phyloP scores from a whole-genome alignment of 1,140 invertebrate genomes.

The Hyles euphorbiae region DNA sequence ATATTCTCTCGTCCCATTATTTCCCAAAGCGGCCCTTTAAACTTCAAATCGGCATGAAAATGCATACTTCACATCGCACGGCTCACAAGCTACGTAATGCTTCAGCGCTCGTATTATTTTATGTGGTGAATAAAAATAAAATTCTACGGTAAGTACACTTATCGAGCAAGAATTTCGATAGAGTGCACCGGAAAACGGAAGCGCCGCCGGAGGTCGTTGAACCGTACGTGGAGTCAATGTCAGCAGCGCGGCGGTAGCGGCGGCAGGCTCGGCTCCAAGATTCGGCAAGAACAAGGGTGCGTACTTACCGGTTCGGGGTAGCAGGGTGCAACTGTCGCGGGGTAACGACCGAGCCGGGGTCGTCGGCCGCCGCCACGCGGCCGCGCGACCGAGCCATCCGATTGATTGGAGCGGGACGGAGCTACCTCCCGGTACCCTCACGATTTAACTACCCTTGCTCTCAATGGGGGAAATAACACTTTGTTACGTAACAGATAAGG shows the following conservation, averaged over 20 bases:
- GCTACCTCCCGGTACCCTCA: conserved; percentile 54
- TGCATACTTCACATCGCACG: no score
- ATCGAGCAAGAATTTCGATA: conserved; percentile 35
- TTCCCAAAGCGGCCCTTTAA: no score
- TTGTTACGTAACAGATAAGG: conserved; percentile 50
- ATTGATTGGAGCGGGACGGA: conserved; percentile 67
- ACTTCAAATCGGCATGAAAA: no score
- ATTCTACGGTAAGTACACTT: conserved; percentile 17
- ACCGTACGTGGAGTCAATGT: conserved; percentile 65
- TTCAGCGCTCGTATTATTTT: conserved; percentile 8
- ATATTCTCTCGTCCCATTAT: no score
- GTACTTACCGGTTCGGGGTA: conserved; percentile 46
- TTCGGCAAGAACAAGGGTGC: conserved; percentile 68
- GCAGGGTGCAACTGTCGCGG: conserved; percentile 67
- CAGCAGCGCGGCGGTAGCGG: conserved; percentile 45
- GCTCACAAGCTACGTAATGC: not conserved
- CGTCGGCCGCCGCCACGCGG: conserved; percentile 65
- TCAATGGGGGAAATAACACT: conserved; percentile 50
- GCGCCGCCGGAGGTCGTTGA: conserved; percentile 48
- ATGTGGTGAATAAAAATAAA: conserved; percentile 19
- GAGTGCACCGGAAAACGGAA: conserved; percentile 58
- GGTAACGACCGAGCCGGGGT: conserved; percentile 67
- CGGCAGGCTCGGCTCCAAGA: conserved; percentile 50
- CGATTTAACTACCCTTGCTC: conserved; percentile 51
- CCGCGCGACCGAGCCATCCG: conserved; percentile 55